Percentiles rank a stretch among this genome's conserved stretches.
Conservation (phyloP, 2,797 vertebrate genomes). For the Falco naumanni region DNA sequence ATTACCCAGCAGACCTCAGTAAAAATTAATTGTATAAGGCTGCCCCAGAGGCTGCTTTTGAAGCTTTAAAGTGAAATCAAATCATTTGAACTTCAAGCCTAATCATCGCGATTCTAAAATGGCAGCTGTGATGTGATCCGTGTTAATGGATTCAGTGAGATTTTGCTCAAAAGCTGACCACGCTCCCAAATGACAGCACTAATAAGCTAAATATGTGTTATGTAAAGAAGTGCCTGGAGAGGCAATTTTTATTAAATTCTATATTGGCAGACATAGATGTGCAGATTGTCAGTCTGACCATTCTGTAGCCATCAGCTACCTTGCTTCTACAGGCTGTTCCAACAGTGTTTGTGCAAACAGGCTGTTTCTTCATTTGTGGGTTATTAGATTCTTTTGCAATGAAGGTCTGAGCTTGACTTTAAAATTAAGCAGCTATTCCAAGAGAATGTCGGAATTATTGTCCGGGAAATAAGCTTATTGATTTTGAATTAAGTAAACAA, state of each 20-base stretch:
- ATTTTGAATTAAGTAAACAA: conserved; percentile 48
- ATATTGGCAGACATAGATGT: conserved; percentile 39
- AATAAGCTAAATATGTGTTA: conserved; percentile 69
- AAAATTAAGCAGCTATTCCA: conserved; percentile 1
- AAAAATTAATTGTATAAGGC: conserved; percentile 59
- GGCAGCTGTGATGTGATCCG: conserved; percentile 4
- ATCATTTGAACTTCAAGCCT: conserved; percentile 59
- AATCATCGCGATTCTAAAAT: conserved; percentile 38
- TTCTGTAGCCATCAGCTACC: conserved; percentile 5
- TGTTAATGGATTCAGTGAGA: background rate
- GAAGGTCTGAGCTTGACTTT: background rate
- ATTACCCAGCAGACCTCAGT: conserved; percentile 60
- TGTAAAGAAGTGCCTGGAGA: conserved; percentile 60
- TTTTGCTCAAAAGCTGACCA: conserved; percentile 61
- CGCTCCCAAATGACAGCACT: conserved; percentile 47
- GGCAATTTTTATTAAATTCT: conserved; percentile 55
- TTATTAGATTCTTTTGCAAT: background rate
- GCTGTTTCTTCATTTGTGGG: background rate
- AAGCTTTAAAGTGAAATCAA: conserved; percentile 59
- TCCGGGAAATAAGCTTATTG: conserved; percentile 12
- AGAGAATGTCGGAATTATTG: background rate
- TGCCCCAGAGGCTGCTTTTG: conserved; percentile 45
- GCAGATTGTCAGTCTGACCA: conserved; percentile 26
- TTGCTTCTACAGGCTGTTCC: background rate
- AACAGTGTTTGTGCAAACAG: background rate